Conservation (phyloP, 2,888 invertebrate species). For the Dexiosoma caninum region DNA sequence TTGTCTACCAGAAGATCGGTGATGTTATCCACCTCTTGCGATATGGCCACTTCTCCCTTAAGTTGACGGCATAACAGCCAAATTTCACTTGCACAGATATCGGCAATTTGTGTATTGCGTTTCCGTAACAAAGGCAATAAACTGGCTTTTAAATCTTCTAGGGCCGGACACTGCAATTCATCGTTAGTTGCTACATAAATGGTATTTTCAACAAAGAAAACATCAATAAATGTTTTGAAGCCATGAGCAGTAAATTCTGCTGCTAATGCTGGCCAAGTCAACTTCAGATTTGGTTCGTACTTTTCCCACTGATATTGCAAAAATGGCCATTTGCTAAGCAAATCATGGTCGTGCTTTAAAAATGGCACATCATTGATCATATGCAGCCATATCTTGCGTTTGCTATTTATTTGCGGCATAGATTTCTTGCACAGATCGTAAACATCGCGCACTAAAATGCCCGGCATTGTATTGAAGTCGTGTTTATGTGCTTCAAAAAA, state of each 20-base stretch:
- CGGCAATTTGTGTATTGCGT: constrained; percentile 68
- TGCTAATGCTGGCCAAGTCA: constrained; percentile 70
- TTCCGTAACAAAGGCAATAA: constrained; percentile 65
- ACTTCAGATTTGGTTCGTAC: constrained; percentile 55
- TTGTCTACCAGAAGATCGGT: constrained; percentile 61
- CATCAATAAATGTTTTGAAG: constrained; percentile 68
- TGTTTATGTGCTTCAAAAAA: constrained; percentile 69
- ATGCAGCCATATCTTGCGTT: constrained; percentile 63
- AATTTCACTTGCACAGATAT: constrained; percentile 70
- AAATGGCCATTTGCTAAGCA: constrained; percentile 70
- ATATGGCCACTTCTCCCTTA: constrained; percentile 49
- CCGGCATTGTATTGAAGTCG: constrained; percentile 69
- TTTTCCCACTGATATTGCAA: constrained; percentile 71
- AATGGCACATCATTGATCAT: constrained; percentile 69
- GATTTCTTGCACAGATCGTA: constrained; percentile 68
- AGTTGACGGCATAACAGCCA: constrained; percentile 69
- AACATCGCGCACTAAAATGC: constrained; percentile 67
- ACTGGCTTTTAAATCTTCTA: constrained; percentile 53
- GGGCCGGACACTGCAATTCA: constrained; percentile 67
- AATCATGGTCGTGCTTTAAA: constrained; percentile 61
- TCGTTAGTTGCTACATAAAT: constrained; percentile 70
- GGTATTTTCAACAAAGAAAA: constrained; percentile 72
- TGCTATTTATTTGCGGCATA: not conserved
- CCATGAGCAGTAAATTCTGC: constrained; percentile 72
- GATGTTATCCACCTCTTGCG: not conserved